A percentile compares a stretch with the other conserved stretches of the same genome.
phyloP scores from a whole-genome alignment of 1,140 invertebrate genomes.

The Philopotamus ludificatus region DNA sequence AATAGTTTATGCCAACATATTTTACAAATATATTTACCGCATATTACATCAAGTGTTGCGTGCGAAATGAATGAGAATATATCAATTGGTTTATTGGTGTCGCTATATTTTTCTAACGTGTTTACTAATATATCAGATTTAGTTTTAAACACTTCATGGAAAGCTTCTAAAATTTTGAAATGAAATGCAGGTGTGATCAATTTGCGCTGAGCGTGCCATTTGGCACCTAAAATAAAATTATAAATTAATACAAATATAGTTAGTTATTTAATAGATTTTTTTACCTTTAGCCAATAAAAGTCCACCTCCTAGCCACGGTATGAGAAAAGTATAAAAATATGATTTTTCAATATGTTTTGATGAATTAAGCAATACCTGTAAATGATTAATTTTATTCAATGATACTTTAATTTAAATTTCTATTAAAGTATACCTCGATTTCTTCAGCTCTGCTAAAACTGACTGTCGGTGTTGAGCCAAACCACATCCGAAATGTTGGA shows the following conservation, averaged over 20 bases:
- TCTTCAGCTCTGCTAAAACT: slow-evolving; percentile 44
- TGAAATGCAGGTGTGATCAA: slow-evolving; percentile 78
- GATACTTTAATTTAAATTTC: slow-evolving; percentile 16
- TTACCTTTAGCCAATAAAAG: slow-evolving; percentile 58
- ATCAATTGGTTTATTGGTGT: slow-evolving; percentile 61
- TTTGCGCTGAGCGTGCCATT: slow-evolving; percentile 68
- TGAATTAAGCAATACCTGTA: slow-evolving; percentile 55
- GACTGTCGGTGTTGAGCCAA: slow-evolving; percentile 40
- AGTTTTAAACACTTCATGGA: slow-evolving; percentile 58
- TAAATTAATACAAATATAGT: neutral
- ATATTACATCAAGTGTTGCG: slow-evolving; percentile 71
- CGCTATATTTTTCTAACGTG: slow-evolving; percentile 59
- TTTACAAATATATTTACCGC: slow-evolving; percentile 49
- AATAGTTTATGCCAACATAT: neutral
- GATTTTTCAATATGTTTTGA: slow-evolving; percentile 60
- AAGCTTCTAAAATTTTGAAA: slow-evolving; percentile 70
- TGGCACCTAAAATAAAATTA: slow-evolving; percentile 43
- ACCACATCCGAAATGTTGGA: slow-evolving; percentile 43
- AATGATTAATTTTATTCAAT: slow-evolving; percentile 24
- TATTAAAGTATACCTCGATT: slow-evolving; percentile 39
- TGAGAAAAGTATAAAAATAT: slow-evolving; percentile 57
- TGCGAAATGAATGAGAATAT: slow-evolving; percentile 61
- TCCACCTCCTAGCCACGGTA: slow-evolving; percentile 57
- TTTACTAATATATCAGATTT: slow-evolving; percentile 60
- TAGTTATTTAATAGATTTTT: neutral